Evolutionary conservation across 2,888 invertebrate genomes (phyloP).

Genomic region (Caenorhabditis japonica): DNA sequence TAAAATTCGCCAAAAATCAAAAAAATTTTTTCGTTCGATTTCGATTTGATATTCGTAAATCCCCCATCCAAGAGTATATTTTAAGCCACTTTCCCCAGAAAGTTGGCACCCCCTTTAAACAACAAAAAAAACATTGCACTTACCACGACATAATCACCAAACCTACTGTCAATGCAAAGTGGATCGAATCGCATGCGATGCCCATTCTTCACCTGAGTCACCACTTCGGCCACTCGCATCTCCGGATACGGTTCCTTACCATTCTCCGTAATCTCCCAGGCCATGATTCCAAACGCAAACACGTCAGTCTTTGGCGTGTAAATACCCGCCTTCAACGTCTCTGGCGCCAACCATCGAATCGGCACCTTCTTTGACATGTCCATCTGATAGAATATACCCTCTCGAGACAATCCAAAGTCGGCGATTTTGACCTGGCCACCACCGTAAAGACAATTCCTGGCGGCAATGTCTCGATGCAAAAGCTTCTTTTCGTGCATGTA

Average conservation of each 20-base stretch:
- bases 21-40: too few relatives aligned
- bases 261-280: slow-evolving; percentile 61
- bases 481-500: slow-evolving; percentile 65
- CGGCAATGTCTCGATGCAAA: slow-evolving; percentile 62
- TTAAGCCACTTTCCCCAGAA: too few relatives aligned
- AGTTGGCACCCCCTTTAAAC: too few relatives aligned
- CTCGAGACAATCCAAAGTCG: slow-evolving; percentile 59
- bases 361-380: slow-evolving; percentile 57
- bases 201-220: slow-evolving; percentile 31
- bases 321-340: slow-evolving; percentile 45
- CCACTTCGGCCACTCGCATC: slow-evolving; percentile 63
- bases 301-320: slow-evolving; percentile 64
- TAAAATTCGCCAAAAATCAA: too few relatives aligned
- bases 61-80: too few relatives aligned
- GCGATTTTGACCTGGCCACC: slow-evolving; percentile 61
- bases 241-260: slow-evolving; percentile 68
- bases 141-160: slow-evolving; percentile 32
- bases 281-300: slow-evolving; percentile 61
- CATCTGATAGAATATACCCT: slow-evolving; percentile 59
- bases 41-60: too few relatives aligned
- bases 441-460: slow-evolving; percentile 61
- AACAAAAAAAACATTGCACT: too few relatives aligned
- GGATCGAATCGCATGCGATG: slow-evolving; percentile 40
- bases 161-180: slow-evolving; percentile 16
- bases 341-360: slow-evolving; percentile 64